phyloP scores from a whole-genome alignment of 2,888 invertebrate species.

The Pterostichus niger region DNA sequence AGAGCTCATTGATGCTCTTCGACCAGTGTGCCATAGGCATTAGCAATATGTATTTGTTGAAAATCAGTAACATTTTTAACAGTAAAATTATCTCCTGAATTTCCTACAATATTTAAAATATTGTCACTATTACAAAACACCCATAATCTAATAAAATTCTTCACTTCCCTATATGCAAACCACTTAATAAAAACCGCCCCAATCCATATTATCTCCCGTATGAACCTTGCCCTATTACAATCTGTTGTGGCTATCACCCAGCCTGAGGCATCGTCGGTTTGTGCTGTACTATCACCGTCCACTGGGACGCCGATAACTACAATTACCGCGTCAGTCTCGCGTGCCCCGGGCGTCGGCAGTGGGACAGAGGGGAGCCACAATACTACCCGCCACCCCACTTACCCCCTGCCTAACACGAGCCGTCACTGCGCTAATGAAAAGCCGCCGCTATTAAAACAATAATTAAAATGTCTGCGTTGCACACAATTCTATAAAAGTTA shows the following conservation, averaged over 20 bases:
- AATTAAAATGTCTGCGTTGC: slow-evolving; percentile 65
- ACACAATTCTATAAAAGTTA: slow-evolving; percentile 66
- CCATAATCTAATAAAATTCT: too few relatives aligned
- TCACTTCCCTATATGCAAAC: too few relatives aligned
- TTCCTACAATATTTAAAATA: too few relatives aligned
- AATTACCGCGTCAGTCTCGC: slow-evolving; percentile 61
- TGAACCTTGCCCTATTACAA: slow-evolving; percentile 11
- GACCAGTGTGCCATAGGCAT: too few relatives aligned
- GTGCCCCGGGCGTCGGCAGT: slow-evolving; percentile 8
- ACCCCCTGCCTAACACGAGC: slow-evolving; percentile 33
- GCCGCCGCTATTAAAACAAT: slow-evolving; percentile 66
- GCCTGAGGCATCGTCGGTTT: slow-evolving; percentile 1
- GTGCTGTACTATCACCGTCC: slow-evolving; percentile 7
- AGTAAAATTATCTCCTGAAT: too few relatives aligned
- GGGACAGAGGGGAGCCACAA: slow-evolving; percentile 14
- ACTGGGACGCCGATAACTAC: slow-evolving; percentile 63
- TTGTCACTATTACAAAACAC: too few relatives aligned
- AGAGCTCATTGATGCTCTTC: too few relatives aligned
- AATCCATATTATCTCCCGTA: not conserved
- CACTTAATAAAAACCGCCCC: not conserved
- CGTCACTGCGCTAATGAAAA: slow-evolving; percentile 60
- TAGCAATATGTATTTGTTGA: too few relatives aligned
- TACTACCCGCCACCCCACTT: slow-evolving; percentile 1
- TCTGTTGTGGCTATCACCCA: slow-evolving; percentile 1
- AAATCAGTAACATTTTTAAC: too few relatives aligned